Percentiles rank a stretch among this genome's conserved stretches.
Evolutionary conservation across 2,113 vertebrate genomes (phyloP).

Genomic region (Antechinus flavipes): DNA sequence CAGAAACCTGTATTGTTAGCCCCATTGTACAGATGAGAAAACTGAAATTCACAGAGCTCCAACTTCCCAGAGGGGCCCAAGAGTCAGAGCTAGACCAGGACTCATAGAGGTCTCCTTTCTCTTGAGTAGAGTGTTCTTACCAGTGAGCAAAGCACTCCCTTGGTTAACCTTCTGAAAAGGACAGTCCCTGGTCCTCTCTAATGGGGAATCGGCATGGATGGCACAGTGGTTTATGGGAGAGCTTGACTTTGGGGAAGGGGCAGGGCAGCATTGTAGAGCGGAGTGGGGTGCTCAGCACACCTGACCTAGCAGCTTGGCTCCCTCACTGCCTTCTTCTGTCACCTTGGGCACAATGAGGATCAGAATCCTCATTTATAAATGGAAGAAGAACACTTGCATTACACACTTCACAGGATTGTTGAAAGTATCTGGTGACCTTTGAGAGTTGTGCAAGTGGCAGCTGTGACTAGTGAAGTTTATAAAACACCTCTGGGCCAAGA

Average conservation of each 20-base stretch:
- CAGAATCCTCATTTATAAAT: background rate
- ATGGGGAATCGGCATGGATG: background rate
- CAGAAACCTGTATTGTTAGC: background rate
- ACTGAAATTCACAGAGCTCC: too few relatives aligned
- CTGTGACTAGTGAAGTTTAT: background rate
- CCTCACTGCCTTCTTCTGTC: background rate
- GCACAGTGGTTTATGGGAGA: background rate
- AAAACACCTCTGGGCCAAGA: background rate
- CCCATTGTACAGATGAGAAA: too few relatives aligned
- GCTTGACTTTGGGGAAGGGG: background rate
- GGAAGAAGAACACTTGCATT: background rate
- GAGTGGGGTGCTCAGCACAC: background rate
- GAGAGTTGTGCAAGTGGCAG: background rate
- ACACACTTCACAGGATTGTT: background rate
- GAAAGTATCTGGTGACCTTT: background rate
- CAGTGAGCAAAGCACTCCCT: too few relatives aligned
- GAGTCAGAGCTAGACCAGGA: too few relatives aligned
- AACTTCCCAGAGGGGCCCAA: too few relatives aligned
- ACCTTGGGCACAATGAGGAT: background rate
- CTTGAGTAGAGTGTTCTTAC: background rate
- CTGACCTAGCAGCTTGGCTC: background rate
- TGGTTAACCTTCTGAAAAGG: background rate
- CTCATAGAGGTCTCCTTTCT: background rate
- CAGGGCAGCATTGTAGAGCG: too few relatives aligned
- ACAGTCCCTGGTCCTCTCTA: background rate